phyloP scores from a whole-genome alignment of 2,797 vertebrate genomes.

The Pyrocephalus nanus region DNA sequence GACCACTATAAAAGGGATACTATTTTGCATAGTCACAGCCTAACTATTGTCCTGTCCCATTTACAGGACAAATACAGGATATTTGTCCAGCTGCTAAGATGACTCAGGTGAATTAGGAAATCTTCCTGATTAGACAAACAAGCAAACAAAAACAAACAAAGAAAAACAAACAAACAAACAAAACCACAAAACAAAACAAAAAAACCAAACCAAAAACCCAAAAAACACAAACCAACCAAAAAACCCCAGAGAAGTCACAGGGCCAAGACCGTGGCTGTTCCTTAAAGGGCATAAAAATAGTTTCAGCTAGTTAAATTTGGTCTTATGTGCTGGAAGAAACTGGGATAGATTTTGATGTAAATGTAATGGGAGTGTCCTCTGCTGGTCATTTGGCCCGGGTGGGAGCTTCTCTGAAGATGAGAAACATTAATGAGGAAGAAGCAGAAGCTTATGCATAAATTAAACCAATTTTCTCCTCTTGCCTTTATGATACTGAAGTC shows the following conservation, averaged over 20 bases:
- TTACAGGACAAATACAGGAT: neutral
- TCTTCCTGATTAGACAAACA: neutral
- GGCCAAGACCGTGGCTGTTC: neutral
- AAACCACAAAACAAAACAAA: too few species aligned
- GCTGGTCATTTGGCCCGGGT: neutral
- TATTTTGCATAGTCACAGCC: neutral
- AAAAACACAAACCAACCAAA: neutral
- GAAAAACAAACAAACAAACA: too few species aligned
- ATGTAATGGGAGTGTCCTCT: neutral
- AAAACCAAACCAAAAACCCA: fast-evolving
- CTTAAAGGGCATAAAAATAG: neutral
- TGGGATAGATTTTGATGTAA: neutral
- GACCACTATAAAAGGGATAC: neutral
- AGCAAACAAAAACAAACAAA: neutral
- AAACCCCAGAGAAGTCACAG: neutral
- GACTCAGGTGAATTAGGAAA: neutral
- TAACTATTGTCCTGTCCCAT: too few species aligned
- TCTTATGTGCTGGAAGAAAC: neutral
- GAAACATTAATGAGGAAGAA: neutral
- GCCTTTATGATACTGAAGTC: neutral
- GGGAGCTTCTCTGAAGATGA: neutral
- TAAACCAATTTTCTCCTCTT: neutral
- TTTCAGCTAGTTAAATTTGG: neutral
- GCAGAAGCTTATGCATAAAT: neutral
- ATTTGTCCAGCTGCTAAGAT: neutral